phyloP scores from a whole-genome alignment of 2,888 invertebrate species.

The Hemaris fuciformis region DNA sequence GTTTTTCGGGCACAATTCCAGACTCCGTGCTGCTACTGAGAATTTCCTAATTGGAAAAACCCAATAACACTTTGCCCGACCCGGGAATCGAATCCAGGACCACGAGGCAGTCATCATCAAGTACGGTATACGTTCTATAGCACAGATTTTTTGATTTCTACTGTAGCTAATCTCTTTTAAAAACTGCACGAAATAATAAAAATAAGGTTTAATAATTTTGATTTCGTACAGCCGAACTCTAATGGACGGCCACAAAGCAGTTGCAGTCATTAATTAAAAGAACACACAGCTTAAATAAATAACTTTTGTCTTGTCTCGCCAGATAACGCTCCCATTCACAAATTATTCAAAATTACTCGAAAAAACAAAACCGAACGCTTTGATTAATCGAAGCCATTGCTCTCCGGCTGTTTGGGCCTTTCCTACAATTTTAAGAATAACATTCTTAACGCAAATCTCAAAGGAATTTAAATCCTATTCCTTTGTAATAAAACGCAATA shows the following conservation, averaged over 20 bases:
- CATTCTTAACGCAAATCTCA: slow-evolving; percentile 4
- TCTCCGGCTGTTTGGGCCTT: slow-evolving; percentile 40
- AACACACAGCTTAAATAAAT: slow-evolving; percentile 58
- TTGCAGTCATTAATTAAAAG: slow-evolving; percentile 59
- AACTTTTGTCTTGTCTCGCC: slow-evolving; percentile 45
- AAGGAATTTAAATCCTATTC: slow-evolving; percentile 29
- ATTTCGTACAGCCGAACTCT: background rate
- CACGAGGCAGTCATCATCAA: too few relatives aligned
- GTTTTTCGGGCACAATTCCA: too few relatives aligned
- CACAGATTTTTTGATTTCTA: too few relatives aligned
- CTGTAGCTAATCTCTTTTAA: too few relatives aligned
- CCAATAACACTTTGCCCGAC: too few relatives aligned
- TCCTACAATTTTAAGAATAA: slow-evolving; percentile 31
- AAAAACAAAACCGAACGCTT: slow-evolving; percentile 51
- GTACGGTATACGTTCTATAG: too few relatives aligned
- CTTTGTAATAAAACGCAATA: slow-evolving; percentile 18
- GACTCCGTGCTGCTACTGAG: too few relatives aligned
- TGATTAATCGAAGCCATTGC: slow-evolving; percentile 62
- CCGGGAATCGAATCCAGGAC: too few relatives aligned
- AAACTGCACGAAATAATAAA: background rate
- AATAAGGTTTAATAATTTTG: background rate
- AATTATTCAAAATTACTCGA: slow-evolving; percentile 68
- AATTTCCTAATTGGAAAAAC: too few relatives aligned
- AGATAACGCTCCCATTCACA: slow-evolving; percentile 64
- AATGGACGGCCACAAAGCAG: slow-evolving; percentile 23